phyloP scores from a whole-genome alignment of 2,797 vertebrate species.

The Myotis planiceps region DNA sequence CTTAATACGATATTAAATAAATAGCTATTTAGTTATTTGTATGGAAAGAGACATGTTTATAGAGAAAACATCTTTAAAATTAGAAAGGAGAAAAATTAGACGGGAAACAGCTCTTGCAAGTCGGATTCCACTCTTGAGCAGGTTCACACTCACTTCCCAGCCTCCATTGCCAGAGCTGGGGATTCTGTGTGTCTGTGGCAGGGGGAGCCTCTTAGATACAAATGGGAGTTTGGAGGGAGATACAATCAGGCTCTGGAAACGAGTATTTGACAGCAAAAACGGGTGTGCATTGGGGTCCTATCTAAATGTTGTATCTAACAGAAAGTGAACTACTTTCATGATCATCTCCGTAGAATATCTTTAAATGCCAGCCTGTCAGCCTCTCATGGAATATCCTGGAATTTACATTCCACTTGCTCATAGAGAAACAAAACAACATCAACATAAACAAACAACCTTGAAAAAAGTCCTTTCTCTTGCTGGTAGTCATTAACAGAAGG shows the following conservation, averaged over 20 bases:
- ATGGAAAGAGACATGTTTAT: background rate
- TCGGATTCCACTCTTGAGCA: background rate
- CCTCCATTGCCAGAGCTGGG: background rate
- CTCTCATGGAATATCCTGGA: background rate
- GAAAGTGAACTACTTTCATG: background rate
- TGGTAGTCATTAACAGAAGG: background rate
- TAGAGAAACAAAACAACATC: background rate
- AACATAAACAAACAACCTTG: background rate
- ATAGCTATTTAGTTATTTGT: background rate
- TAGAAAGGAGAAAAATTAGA: background rate
- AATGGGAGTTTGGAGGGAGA: background rate
- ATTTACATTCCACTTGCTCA: background rate
- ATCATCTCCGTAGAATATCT: background rate
- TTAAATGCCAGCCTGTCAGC: background rate
- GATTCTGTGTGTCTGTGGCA: background rate
- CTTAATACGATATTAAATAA: background rate
- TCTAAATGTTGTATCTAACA: background rate
- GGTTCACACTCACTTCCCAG: background rate
- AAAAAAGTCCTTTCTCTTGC: background rate
- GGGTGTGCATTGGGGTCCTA: background rate
- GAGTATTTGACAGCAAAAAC: background rate
- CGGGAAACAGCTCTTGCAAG: background rate
- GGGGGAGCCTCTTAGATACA: background rate
- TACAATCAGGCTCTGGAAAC: background rate
- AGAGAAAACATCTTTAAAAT: slow-evolving; percentile 26